Conservation (phyloP, 2,888 invertebrate species). For the Choreutis nemorana region DNA sequence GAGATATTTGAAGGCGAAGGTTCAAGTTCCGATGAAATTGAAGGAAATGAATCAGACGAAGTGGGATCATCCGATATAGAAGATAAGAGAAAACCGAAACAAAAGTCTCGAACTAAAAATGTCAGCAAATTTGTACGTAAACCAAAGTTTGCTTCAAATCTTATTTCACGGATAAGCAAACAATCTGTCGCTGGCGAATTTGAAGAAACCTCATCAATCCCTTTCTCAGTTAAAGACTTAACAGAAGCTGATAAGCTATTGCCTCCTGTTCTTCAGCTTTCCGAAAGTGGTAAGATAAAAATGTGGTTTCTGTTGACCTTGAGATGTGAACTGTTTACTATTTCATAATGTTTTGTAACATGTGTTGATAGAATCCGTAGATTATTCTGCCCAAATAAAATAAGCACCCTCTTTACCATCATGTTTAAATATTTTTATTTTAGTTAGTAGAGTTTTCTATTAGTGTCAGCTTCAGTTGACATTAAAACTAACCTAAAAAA, state of each 20-base stretch:
- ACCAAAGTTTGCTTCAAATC: slow-evolving; percentile 29
- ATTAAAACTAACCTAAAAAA: no score
- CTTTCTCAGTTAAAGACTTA: slow-evolving; percentile 46
- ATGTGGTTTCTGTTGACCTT: no score
- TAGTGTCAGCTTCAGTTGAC: no score
- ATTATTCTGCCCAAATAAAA: no score
- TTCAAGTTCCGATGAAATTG: slow-evolving; percentile 38
- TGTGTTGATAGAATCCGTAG: no score
- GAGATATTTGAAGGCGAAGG: slow-evolving; percentile 38
- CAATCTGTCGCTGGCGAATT: slow-evolving; percentile 22
- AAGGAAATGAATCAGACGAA: slow-evolving; percentile 30
- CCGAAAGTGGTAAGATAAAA: slow-evolving; percentile 55
- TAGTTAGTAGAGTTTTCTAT: no score
- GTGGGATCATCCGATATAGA: no score
- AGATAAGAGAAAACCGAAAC: no score
- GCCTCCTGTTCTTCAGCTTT: slow-evolving; percentile 49
- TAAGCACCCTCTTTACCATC: no score
- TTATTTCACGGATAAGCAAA: slow-evolving; percentile 34
- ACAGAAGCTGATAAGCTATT: slow-evolving; percentile 52
- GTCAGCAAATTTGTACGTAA: slow-evolving; percentile 16
- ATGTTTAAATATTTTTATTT: no score
- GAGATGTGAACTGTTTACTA: no score
- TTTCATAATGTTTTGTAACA: no score
- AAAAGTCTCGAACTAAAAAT: slow-evolving; percentile 16
- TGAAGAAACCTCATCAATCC: slow-evolving; percentile 16